These are phyloP conservation scores for Rhyzopertha dominica DNA, from an alignment of 1,140 invertebrate species.

Conservation along the genomic window DNA sequence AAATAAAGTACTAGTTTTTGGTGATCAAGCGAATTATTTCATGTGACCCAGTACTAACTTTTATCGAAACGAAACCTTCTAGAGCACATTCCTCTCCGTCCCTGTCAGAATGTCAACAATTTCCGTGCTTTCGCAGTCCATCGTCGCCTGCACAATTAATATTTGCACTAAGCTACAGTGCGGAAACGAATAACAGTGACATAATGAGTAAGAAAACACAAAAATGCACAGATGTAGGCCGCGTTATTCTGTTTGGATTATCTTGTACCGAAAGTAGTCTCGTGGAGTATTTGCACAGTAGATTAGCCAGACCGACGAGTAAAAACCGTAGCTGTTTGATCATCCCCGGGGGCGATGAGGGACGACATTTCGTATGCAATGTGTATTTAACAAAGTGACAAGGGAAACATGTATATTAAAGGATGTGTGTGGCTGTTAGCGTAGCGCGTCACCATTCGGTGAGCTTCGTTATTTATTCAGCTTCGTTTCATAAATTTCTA, in stretches of 20 bases:
- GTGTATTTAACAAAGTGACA: constrained; percentile 43
- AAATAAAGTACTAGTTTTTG: too few relatives aligned
- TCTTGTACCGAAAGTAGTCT: constrained; percentile 30
- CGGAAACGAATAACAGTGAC: too few relatives aligned
- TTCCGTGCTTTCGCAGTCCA: too few relatives aligned
- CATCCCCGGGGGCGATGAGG: constrained; percentile 6
- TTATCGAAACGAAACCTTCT: too few relatives aligned
- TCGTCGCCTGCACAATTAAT: too few relatives aligned
- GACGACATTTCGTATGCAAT: constrained; percentile 37
- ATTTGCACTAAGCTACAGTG: too few relatives aligned
- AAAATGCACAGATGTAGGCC: constrained; percentile 10
- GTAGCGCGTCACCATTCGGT: too few relatives aligned
- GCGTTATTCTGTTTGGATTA: constrained; percentile 30
- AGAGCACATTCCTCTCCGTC: too few relatives aligned
- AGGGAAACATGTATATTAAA: constrained; percentile 39
- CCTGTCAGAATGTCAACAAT: too few relatives aligned
- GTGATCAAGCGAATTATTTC: too few relatives aligned
- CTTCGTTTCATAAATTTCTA: background rate
- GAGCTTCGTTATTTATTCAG: background rate
- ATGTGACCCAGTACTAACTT: too few relatives aligned
- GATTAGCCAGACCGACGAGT: constrained; percentile 28
- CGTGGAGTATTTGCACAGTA: constrained; percentile 37
- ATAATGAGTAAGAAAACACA: constrained; percentile 19
- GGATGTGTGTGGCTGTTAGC: constrained; percentile 22
- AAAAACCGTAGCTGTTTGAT: constrained; percentile 31